Evolutionary conservation across 2,888 invertebrate genomes (phyloP), one percentile per base, ranked within the genome.

Genomic region (Lepidochitona cinerea): DNA sequence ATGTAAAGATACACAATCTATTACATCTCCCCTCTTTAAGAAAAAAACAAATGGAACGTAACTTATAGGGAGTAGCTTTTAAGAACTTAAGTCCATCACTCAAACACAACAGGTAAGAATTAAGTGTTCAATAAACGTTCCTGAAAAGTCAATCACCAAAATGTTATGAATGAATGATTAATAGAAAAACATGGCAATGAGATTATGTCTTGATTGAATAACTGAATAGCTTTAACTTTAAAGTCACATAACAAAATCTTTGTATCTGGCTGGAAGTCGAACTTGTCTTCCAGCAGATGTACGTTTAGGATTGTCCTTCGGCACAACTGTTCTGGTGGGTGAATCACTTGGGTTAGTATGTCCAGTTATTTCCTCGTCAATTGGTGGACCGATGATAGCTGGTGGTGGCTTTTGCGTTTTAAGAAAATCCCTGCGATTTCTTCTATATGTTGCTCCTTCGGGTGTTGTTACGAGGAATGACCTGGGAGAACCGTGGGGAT

Each of bases 371-470:
- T 54, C 29, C 7, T 65, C 65, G 33, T 65, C 33, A 23, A 65
- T 7, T 9, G 7, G 9, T 32, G 65, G 29, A 35, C 65, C 65
- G 9, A 65, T 65, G 65, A 32, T 32, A 35, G 23, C 23, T 49
- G 68, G 68, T n/a, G 68, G 68, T 6, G 29, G 18, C 29, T 68
- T 41, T 26, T 9, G 6, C 9, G 41, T 68, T 26, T 9, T 14
- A 5, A 54, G 70, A 9, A 70, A 37, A 26, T 54, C 70, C n/a
- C 29, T 26, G 5, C 70, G n/a, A 59, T 70, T 70, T 35, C 70
- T 26, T 14, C 64, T 18, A 18, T 59, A 59, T 14, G 29, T 53
- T 26, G 36, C 64, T 36, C 69, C 69, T 23, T 32, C 36, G 29
- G 52, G 52, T 14, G 70, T 64, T n/a, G 52, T 64, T 4, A 70